Evolutionary conservation across 2,113 vertebrate genomes (phyloP).

Genomic region (Elaphurus davidianus): DNA sequence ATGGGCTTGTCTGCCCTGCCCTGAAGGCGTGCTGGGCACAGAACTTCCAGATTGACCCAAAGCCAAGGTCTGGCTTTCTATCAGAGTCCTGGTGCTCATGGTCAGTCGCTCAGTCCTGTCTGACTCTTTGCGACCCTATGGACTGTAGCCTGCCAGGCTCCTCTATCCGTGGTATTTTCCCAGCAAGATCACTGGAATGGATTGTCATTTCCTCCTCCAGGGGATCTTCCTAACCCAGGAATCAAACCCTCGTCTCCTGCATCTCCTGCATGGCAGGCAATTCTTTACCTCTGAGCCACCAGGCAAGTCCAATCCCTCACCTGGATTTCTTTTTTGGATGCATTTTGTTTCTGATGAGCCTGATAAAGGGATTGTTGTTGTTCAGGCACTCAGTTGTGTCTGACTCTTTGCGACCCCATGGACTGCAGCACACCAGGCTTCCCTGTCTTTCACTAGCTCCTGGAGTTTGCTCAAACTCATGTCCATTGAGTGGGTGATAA

Average conservation of each 20-base stretch:
- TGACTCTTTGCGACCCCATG: not conserved
- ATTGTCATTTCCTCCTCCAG: not conserved
- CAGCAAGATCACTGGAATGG: not conserved
- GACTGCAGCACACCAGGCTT: not conserved
- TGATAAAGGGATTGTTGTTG: not conserved
- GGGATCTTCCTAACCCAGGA: not conserved
- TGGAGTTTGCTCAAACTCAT: not conserved
- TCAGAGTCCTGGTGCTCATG: not conserved
- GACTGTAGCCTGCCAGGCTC: not conserved
- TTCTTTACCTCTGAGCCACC: not conserved
- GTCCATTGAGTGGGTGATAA: not conserved
- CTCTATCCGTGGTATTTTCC: not conserved
- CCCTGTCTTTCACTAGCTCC: not conserved
- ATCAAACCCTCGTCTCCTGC: not conserved
- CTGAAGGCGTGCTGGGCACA: not conserved
- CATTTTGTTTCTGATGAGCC: not conserved
- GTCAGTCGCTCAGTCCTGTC: not conserved
- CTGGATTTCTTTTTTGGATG: not conserved
- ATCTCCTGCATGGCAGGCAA: not conserved
- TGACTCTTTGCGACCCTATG: not conserved
- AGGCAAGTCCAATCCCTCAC: not conserved
- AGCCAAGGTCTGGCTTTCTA: not conserved
- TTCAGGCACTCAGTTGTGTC: not conserved
- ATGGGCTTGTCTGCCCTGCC: fast-evolving
- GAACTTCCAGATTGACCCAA: not conserved